Evolutionary conservation across 2,797 vertebrate species (phyloP).

Genomic region (Onychomys torridus): DNA sequence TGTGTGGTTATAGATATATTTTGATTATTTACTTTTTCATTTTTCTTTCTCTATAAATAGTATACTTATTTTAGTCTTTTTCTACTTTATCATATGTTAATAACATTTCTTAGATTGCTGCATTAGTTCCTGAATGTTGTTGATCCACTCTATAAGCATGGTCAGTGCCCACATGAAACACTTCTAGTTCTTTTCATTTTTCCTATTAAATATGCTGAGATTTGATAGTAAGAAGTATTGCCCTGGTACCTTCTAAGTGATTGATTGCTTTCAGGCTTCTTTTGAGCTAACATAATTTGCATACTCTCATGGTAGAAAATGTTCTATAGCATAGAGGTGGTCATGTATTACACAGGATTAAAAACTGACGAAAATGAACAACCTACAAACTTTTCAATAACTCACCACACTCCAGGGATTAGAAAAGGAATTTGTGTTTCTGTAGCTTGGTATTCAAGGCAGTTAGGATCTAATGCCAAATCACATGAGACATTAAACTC

Average conservation of each 20-base stretch:
- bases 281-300: not conserved
- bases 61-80: not conserved
- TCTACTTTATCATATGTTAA: not conserved
- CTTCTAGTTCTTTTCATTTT: not conserved
- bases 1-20: not conserved
- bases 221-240: not conserved
- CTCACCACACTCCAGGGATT: not conserved
- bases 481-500: not conserved
- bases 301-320: not conserved
- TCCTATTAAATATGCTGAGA: not conserved
- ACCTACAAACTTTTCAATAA: not conserved
- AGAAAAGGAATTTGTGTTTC: not conserved
- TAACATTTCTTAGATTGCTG: not conserved
- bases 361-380: not conserved
- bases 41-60: not conserved
- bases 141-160: not conserved
- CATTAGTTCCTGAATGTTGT: not conserved
- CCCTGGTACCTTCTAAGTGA: not conserved
- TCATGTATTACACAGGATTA: not conserved
- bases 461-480: not conserved
- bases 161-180: not conserved
- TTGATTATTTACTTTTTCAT: not conserved
- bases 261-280: not conserved
- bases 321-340: not conserved
- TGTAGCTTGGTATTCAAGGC: not conserved